Percentiles rank a stretch among this genome's conserved stretches.
Evolutionary conservation across 2,888 invertebrate genomes (phyloP).

Genomic region (Tethea ocularis): DNA sequence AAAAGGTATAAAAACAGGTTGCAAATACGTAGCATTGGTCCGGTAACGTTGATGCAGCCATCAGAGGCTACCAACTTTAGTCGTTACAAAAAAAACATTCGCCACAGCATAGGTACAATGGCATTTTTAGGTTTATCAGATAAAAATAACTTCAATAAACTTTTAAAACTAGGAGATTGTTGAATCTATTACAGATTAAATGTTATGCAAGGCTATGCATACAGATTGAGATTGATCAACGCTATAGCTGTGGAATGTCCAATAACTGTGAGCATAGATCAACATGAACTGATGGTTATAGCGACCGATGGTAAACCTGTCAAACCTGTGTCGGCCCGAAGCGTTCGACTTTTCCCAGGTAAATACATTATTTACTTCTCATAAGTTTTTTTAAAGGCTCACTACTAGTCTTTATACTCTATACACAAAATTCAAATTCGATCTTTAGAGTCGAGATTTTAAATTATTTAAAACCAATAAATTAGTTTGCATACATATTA

Average conservation of each 20-base stretch:
- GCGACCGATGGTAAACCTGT: constrained; percentile 80
- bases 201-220: constrained; percentile 72
- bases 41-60: too few species aligned
- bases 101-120: too few species aligned
- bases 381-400: background rate
- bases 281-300: constrained; percentile 79
- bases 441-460: too few species aligned
- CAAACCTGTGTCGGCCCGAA: constrained; percentile 65
- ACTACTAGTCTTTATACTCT: too few species aligned
- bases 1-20: too few species aligned
- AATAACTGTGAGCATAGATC: constrained; percentile 68
- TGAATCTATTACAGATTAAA: constrained; percentile 62
- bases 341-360: constrained; percentile 79
- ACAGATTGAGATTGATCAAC: constrained; percentile 82
- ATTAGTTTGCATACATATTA: too few species aligned
- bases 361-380: constrained; percentile 22
- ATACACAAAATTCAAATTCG: too few species aligned
- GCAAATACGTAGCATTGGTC: too few species aligned
- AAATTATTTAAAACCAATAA: too few species aligned
- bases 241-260: constrained; percentile 82
- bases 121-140: too few species aligned
- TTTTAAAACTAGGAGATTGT: background rate
- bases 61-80: too few species aligned
- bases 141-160: background rate
- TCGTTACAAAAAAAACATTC: too few species aligned